phyloP scores from a whole-genome alignment of 1,140 invertebrate species.

The Bombus consobrinus region DNA sequence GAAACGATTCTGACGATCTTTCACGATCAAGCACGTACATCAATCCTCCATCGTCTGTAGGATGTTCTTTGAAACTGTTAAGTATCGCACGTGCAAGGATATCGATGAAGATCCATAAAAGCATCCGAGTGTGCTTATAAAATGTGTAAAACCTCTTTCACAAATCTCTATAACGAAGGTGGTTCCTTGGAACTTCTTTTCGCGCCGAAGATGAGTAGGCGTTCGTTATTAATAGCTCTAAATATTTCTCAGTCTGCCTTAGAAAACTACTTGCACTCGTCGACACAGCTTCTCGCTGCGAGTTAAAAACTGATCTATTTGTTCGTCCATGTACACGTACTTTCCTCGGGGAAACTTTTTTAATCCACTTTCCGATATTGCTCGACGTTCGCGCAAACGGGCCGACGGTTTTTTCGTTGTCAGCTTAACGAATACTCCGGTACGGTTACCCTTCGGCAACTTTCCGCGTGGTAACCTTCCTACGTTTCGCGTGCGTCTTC shows the following conservation, averaged over 20 bases:
- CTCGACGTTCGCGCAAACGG: not conserved
- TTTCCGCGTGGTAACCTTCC: not conserved
- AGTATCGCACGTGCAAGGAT: not conserved
- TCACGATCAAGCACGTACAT: not conserved
- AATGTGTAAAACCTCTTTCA: not conserved
- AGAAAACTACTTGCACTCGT: not conserved
- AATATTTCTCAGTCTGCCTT: not conserved
- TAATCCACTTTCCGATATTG: conserved; percentile 50
- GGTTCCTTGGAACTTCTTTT: not conserved
- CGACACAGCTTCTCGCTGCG: not conserved
- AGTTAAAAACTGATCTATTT: conserved; percentile 33
- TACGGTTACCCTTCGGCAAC: not conserved
- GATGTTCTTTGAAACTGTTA: not conserved
- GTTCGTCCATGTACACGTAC: not conserved
- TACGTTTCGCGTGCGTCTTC: not conserved
- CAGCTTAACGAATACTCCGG: conserved; percentile 28
- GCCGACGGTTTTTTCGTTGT: not conserved
- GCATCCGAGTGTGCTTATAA: not conserved
- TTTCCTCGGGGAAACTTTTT: conserved; percentile 25
- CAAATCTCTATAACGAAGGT: not conserved
- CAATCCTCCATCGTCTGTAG: not conserved
- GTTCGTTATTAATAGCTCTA: not conserved
- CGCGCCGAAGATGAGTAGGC: not conserved
- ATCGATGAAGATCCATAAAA: not conserved
- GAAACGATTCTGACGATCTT: not conserved